Conservation (phyloP, 2,888 invertebrate species). For the Chymomyza amoena region DNA sequence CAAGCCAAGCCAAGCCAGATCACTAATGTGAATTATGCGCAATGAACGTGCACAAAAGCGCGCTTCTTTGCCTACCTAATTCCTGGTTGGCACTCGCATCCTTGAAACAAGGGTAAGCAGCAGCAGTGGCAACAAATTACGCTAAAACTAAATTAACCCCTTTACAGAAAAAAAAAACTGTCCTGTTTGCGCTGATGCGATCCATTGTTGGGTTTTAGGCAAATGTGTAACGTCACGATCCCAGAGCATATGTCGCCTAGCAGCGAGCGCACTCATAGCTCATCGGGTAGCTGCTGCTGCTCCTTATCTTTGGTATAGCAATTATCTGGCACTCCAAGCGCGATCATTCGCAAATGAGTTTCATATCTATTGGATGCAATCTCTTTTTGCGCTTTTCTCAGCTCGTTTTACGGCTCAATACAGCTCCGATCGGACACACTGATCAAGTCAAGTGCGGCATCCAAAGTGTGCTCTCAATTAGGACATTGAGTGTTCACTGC, state of each 20-base stretch:
- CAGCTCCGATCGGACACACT: slow-evolving; percentile 37
- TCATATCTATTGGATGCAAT: slow-evolving; percentile 33
- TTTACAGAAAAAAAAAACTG: background rate
- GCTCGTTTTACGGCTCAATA: slow-evolving; percentile 10
- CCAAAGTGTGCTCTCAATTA: slow-evolving; percentile 56
- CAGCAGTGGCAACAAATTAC: slow-evolving; percentile 62
- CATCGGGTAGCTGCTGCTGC: background rate
- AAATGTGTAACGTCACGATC: slow-evolving; percentile 54
- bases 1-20: background rate
- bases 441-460: slow-evolving; percentile 59
- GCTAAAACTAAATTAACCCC: slow-evolving; percentile 59
- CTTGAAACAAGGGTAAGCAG: slow-evolving; percentile 10
- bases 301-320: background rate
- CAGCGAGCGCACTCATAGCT: slow-evolving; percentile 1
- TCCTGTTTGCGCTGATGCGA: background rate
- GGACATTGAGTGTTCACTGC: slow-evolving; percentile 33
- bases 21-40: slow-evolving; percentile 39
- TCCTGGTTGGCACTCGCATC: slow-evolving; percentile 20
- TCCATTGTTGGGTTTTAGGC: slow-evolving; percentile 31
- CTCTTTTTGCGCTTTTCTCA: slow-evolving; percentile 46
- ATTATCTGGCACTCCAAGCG: slow-evolving; percentile 37
- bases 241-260: slow-evolving; percentile 1
- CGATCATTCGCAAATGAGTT: slow-evolving; percentile 28
- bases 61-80: slow-evolving; percentile 40
- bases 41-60: slow-evolving; percentile 54